Evolutionary conservation across 2,888 invertebrate species (phyloP).

Genomic region (Eulithis testata): DNA sequence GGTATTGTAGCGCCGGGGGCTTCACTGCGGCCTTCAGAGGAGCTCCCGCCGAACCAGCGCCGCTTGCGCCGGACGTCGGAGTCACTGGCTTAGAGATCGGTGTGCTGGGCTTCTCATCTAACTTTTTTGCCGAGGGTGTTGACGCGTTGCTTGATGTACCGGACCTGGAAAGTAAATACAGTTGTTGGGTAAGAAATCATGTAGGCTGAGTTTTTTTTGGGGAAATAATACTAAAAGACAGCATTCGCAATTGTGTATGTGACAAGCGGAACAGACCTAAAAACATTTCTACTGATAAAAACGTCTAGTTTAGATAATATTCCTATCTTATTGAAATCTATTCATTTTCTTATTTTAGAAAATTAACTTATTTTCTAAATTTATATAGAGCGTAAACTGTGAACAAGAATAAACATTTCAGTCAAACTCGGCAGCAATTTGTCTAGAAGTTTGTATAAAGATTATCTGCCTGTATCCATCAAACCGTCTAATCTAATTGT

Average conservation of each 20-base stretch:
- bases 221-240: too few relatives aligned
- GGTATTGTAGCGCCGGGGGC: conserved; percentile 86
- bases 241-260: too few relatives aligned
- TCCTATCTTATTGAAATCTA: not conserved
- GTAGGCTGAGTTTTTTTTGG: not conserved
- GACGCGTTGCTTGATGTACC: conserved; percentile 96
- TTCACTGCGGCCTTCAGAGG: conserved; percentile 84
- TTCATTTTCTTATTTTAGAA: conserved; percentile 12
- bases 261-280: too few relatives aligned
- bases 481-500: conserved; percentile 70
- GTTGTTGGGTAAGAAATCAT: not conserved
- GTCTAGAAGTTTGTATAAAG: conserved; percentile 60
- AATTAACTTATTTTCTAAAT: conserved; percentile 20
- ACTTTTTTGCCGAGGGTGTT: conserved; percentile 93
- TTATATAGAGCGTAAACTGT: conserved; percentile 24
- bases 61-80: conserved; percentile 88
- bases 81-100: conserved; percentile 96
- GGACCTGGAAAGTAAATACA: conserved; percentile 78
- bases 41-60: conserved; percentile 85
- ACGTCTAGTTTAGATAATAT: not conserved
- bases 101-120: conserved; percentile 95
- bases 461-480: conserved; percentile 62
- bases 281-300: too few relatives aligned
- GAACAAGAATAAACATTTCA: conserved; percentile 37
- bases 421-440: conserved; percentile 48